phyloP scores from a whole-genome alignment of 2,797 vertebrate species.

The Malacoctenus gilli region DNA sequence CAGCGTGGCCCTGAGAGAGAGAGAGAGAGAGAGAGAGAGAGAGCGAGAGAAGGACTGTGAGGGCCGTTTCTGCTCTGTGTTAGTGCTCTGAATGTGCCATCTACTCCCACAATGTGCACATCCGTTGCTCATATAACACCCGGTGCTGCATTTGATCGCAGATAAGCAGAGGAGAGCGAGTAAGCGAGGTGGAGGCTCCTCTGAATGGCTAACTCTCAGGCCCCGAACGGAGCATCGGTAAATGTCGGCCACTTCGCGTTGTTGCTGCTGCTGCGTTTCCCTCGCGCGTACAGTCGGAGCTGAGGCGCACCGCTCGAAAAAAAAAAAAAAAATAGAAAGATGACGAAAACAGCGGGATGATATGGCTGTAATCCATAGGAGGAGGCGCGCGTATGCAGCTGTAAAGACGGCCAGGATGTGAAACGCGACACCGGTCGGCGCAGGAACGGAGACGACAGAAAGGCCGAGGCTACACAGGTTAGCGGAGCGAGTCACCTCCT shows the following conservation, averaged over 20 bases:
- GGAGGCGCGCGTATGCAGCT: conserved; percentile 31
- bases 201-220: conserved; percentile 23
- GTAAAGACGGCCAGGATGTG: conserved; percentile 13
- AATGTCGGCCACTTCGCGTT: conserved; percentile 19
- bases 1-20: background rate
- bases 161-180: conserved; percentile 22
- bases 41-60: conserved; percentile 6
- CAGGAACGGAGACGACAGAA: no score
- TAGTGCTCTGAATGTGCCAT: background rate
- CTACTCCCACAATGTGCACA: conserved; percentile 10
- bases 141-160: conserved; percentile 29
- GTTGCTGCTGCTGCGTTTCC: conserved; percentile 14
- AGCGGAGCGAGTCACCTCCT: conserved; percentile 4
- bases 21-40: no score
- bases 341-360: conserved; percentile 31
- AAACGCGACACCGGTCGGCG: no score
- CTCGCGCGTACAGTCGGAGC: conserved; percentile 6
- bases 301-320: conserved; percentile 20
- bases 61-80: conserved; percentile 5
- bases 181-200: conserved; percentile 8
- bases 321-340: conserved; percentile 17
- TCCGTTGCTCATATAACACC: conserved; percentile 8
- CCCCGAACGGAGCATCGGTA: conserved; percentile 20
- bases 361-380: conserved; percentile 48
- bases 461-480: background rate